These are phyloP conservation scores for Prionace glauca DNA, from an alignment of 2,797 vertebrate species.

Conservation along the genomic window DNA sequence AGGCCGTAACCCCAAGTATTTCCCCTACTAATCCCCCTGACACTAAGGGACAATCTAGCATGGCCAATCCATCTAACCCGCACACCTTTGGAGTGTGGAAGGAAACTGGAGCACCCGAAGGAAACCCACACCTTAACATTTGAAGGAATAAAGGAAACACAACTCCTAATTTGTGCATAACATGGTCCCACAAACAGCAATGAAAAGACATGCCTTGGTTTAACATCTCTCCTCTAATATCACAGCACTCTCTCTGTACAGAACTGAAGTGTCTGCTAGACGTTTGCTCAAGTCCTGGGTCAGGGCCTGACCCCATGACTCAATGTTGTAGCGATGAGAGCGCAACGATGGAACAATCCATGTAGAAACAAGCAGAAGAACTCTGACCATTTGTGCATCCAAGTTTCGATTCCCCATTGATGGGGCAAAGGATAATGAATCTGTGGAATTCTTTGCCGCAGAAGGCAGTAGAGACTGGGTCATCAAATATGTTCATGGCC, in stretches of 20 bases:
- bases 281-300: neutral
- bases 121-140: neutral
- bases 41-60: no score
- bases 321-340: neutral
- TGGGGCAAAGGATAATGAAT: no score
- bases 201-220: neutral
- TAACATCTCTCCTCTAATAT: neutral
- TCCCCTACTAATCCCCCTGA: no score
- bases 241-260: neutral
- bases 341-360: neutral
- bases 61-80: no score
- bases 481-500: no score
- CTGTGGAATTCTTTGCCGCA: no score
- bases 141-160: neutral
- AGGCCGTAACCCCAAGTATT: no score
- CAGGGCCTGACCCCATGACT: neutral
- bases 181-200: neutral
- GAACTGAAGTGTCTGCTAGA: neutral
- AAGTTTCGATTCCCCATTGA: neutral
- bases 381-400: neutral
- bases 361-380: neutral
- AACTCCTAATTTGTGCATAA: neutral
- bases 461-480: no score
- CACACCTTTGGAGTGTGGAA: neutral
- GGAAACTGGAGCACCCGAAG: no score